Evolutionary conservation across 2,888 invertebrate genomes (phyloP), one percentile per base, ranked within the genome.

Genomic region (Axea sp.): DNA sequence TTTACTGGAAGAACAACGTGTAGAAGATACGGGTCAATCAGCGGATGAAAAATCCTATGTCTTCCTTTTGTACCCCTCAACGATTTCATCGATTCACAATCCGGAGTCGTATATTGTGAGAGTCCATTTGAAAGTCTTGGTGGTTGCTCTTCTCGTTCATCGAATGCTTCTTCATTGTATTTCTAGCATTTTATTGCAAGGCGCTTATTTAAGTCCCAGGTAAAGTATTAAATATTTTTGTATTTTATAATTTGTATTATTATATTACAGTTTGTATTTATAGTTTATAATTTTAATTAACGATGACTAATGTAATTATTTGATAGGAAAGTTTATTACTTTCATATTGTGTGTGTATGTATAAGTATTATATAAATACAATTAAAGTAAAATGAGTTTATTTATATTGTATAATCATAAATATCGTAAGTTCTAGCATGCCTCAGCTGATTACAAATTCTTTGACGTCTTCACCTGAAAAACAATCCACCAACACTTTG

Each of bases 91-190:
- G 71, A 91, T 92, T 39, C 89, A 93, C 7, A 94, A 94, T 84
- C 91, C 94, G 28, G 95, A 95, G 78, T 89, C 93, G 71, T 94
- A 93, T 82, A 93, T 95, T 1, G 92, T 94, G 19, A 90, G 96
- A 77, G 95, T 98, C 73, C 96, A 97, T 1, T 95, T 97, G 82
- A 91, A 95, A 82, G 95, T 94, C 77, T 88, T 98, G 49, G 94
- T 97, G 0, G 94, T 97, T 1, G 96, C 97, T 1, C 90, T 98
- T 64, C 86, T 97, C 76, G 96, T 97, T 2, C 97, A 97, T 87
- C 97, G 97, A 89, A 95, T 97, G 91, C 89, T 97, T 51, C 90
- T 97, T 22, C 97, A 97, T 88, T 94, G 96, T 53, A 93, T 97
- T 69, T 97, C 96, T 1, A 95, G 94, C 80, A 90, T 97, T 8